Evolutionary conservation across 2,888 invertebrate species (phyloP), one percentile per base, ranked within the genome.

Genomic region (Hermodice carunculata): DNA sequence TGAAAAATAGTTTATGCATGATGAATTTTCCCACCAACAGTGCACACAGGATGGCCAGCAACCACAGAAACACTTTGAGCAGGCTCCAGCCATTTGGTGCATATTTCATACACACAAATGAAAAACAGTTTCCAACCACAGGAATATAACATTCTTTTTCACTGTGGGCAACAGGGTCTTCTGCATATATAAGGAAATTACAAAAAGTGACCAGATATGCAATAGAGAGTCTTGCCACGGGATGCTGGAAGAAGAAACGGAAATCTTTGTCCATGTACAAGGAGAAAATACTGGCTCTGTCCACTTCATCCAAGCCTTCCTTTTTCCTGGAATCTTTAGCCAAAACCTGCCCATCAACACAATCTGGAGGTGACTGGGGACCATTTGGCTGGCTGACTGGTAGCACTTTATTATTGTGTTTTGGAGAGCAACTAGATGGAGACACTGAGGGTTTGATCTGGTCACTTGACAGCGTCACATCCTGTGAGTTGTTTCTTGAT

Each of bases 171-270:
- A 88, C 86, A 1, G 88, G 88, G 71, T 88, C 88, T 70, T 88
- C 88, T 8, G 88, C 88, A 76, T 88, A 88, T 24, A 88, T 85
- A 43, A 88, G 80, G 73, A 88, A 88, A 76, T 88, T 88, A 76
- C 87, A 88, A 75, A 88, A 86, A 52, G 86, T 87, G 46, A 88
- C 87, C 69, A 88, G 84, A 72, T 87, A 87, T 6, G 87, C 86
- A 54, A 87, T 80, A 71, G 86, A 82, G n/a, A 88, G 79, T 22
- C 88, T 78, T 28, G 85, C 79, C 73, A 87, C 88, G 4, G 88
- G 88, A 74, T 88, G 88, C 76, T 88, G 88, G 76, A 88, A 88
- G 76, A 86, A 87, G 76, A 87, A 88, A 32, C 87, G 82, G 61
- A 79, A 78, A 74, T 88, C 88, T 66, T 85, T 84, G 61, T 85